Conservation (phyloP, 2,888 invertebrate genomes). For the Dicycla oo region DNA sequence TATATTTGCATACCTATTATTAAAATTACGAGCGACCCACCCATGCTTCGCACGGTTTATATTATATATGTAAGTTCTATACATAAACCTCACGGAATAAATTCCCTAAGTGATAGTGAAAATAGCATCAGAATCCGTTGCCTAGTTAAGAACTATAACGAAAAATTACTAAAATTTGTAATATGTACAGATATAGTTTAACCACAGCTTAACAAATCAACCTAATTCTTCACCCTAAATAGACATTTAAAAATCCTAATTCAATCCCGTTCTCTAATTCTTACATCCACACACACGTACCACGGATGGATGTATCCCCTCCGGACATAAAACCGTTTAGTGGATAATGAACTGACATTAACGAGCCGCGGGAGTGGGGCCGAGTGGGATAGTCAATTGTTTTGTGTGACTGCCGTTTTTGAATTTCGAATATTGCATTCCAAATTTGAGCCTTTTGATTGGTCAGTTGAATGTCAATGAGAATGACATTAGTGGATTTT, state of each 20-base stretch:
- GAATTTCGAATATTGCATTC: constrained; percentile 50
- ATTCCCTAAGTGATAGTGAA: no score
- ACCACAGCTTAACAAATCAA: neutral
- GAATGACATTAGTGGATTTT: neutral
- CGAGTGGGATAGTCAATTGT: constrained; percentile 58
- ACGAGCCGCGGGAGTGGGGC: constrained; percentile 50
- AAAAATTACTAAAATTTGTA: no score
- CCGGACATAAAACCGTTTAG: constrained; percentile 67
- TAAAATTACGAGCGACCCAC: no score
- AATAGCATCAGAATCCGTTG: no score
- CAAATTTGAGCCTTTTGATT: constrained; percentile 30
- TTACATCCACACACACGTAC: constrained; percentile 48
- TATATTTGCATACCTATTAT: no score
- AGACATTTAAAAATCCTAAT: constrained; percentile 40
- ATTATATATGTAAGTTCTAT: no score
- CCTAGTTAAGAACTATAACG: no score
- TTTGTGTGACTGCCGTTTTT: constrained; percentile 57
- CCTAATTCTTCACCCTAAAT: neutral
- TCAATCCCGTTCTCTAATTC: constrained; percentile 50
- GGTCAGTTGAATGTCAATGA: neutral
- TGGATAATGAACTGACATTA: constrained; percentile 65
- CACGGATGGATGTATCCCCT: constrained; percentile 60
- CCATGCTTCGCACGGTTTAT: no score
- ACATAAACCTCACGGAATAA: no score
- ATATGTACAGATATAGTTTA: no score